These are phyloP conservation scores for Hetaerina titia DNA, from an alignment of 2,888 invertebrate species.

Conservation along the genomic window DNA sequence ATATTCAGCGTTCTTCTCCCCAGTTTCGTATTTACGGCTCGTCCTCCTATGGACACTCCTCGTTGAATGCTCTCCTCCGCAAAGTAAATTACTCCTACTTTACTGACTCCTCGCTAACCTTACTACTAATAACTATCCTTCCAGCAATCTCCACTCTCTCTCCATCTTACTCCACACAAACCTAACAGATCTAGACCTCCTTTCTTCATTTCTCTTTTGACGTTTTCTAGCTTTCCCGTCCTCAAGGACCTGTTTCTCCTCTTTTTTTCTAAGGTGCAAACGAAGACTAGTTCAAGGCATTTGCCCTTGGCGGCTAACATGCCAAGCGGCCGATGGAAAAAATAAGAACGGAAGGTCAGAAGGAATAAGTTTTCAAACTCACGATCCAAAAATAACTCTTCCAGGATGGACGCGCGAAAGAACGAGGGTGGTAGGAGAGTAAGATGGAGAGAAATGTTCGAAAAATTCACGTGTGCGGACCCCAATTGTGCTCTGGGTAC, in stretches of 20 bases:
- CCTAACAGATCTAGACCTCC: no score
- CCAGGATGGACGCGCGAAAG: background rate
- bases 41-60: no score
- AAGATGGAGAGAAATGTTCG: background rate
- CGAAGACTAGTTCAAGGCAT: background rate
- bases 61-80: no score
- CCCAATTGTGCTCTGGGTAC: background rate
- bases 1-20: no score
- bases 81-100: no score
- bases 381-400: conserved; percentile 12
- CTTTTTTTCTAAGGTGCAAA: background rate
- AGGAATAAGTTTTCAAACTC: background rate
- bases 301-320: background rate
- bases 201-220: no score
- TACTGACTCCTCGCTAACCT: no score
- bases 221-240: no score
- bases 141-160: no score
- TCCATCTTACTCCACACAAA: no score
- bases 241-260: background rate
- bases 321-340: background rate
- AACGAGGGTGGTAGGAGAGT: background rate
- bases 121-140: no score
- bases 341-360: conserved; percentile 31
- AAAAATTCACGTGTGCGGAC: background rate
- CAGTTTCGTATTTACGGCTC: no score